Base-by-base conservation (phyloP, 2,888 invertebrate genomes). In the Ctena decussata region DNA sequence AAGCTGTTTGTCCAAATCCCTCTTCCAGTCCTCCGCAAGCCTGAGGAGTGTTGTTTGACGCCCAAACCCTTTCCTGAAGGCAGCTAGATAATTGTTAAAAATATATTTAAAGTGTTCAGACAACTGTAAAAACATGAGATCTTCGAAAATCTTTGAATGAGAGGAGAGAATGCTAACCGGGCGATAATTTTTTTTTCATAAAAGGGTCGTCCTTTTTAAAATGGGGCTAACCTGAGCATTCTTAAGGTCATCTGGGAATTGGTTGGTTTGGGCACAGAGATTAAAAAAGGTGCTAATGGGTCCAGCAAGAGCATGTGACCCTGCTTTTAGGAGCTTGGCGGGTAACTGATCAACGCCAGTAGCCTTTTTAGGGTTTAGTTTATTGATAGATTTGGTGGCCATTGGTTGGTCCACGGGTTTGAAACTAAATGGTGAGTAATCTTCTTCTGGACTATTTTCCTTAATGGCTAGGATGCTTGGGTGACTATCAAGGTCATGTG, bases 151-250 rank as follows among this genome's bases (percentile, higher is more conserved):
- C 49, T 75, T 80, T 24, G 80, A 76, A 21, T 39, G 44, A 8
- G 57, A 24, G 21, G 53, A 27, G 0, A 81, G 41, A 27, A 74
- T 80, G 65, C 80, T 80, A 6, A 80, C 74, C 44, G 80, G 74
- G 39, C 74, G 60, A 27, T 76, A 81, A 32, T 81, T 69, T 80
- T 75, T 65, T 57, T 46, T 80, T 46, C 18, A 24, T 8, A 37
- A 65, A 73, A 32, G 60, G 79, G 27, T 75, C 60, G 21, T 73
- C 69, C 44, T 80, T 80, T 49, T 80, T 75, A 75, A 39, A 75
- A 37, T 60, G n/a, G 11, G 79, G 65, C 15, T 39, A 39, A 60
- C 72, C 44, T 57, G n/a, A n/a, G n/a, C n/a, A n/a, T n/a, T n/a
- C n/a, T n/a, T n/a, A n/a, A n/a, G n/a, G n/a, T n/a, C n/a, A 24